phyloP scores from a whole-genome alignment of 2,113 vertebrate species.

The Ramphastos sulfuratus region DNA sequence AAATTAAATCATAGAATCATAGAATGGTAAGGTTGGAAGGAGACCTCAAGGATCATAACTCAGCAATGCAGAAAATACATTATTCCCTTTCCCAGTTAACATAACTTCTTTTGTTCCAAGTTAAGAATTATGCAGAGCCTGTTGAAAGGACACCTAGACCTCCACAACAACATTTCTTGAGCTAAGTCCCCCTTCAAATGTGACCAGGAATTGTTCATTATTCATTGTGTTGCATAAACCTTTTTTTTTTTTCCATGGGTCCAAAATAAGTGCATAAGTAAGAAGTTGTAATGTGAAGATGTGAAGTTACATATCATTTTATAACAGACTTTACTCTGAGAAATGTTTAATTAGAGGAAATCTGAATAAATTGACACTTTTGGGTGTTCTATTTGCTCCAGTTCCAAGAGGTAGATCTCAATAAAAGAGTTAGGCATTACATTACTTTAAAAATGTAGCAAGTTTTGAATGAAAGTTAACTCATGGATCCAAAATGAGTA shows the following conservation, averaged over 20 bases:
- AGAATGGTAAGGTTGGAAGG: no score
- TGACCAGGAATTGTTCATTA: background rate
- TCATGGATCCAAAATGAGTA: no score
- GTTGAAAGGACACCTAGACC: background rate
- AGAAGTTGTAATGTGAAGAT: background rate
- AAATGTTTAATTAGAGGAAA: background rate
- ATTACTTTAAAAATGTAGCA: background rate
- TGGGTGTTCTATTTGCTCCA: background rate
- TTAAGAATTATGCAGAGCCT: background rate
- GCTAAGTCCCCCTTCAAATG: fast-evolving
- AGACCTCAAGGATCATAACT: no score
- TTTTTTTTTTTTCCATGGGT: background rate
- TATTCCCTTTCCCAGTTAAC: background rate
- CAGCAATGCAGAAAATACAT: background rate
- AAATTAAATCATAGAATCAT: no score
- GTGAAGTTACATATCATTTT: background rate
- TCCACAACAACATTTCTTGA: background rate
- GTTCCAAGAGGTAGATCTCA: background rate
- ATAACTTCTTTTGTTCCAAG: background rate
- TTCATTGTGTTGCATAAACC: background rate
- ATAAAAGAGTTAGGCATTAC: background rate
- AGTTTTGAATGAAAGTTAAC: background rate
- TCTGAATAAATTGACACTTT: background rate
- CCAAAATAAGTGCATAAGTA: background rate
- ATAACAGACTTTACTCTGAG: background rate